Conservation (phyloP, 2,888 invertebrate genomes). For the Rapana venosa region DNA sequence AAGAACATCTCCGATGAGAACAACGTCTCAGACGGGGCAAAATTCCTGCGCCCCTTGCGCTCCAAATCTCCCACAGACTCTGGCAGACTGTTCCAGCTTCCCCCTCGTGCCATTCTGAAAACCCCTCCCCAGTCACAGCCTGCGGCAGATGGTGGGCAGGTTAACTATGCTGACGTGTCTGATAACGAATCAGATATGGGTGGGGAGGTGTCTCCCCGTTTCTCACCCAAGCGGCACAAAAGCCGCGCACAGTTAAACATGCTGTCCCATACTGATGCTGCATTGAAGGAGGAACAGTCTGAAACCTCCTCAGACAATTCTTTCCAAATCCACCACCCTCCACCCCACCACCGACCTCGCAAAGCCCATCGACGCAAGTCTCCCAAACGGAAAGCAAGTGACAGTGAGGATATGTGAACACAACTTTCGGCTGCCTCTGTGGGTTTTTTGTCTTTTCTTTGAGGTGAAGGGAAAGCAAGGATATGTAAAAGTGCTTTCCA, state of each 20-base stretch:
- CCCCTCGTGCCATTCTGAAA: neutral
- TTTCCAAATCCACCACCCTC: neutral
- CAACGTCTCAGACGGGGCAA: constrained; percentile 28
- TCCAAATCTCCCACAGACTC: neutral
- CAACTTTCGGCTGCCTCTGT: too few relatives aligned
- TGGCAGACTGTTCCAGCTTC: neutral
- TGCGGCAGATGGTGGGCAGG: neutral
- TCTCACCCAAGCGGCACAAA: neutral
- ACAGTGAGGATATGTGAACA: constrained; percentile 4
- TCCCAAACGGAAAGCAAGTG: neutral
- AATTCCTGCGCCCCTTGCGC: neutral
- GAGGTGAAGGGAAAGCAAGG: too few relatives aligned
- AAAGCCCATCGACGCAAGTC: neutral
- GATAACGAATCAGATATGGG: constrained; percentile 26
- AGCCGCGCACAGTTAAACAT: neutral
- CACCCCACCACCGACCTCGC: neutral
- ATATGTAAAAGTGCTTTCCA: too few relatives aligned
- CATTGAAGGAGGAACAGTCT: neutral
- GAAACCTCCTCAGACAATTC: constrained; percentile 29
- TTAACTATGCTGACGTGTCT: constrained; percentile 9
- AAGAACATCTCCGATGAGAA: constrained; percentile 43
- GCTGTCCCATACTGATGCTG: neutral
- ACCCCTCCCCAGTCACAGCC: neutral
- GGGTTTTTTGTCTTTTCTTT: too few relatives aligned
- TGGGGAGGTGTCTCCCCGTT: neutral